Percentiles rank a stretch among this genome's conserved stretches.
Evolutionary conservation across 2,113 vertebrate species (phyloP).

Genomic region (Python bivittatus): DNA sequence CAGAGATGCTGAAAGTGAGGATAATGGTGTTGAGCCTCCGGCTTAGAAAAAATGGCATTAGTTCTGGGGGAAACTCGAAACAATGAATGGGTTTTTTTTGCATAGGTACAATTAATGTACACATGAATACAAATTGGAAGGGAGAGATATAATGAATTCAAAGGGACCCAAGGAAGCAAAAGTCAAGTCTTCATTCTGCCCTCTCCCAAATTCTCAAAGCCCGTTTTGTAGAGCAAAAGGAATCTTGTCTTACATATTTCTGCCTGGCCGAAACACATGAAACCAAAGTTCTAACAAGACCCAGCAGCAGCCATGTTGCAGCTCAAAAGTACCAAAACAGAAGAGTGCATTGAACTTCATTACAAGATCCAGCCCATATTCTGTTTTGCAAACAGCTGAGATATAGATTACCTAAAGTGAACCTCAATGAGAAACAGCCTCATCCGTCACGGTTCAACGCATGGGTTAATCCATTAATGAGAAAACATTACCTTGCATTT

Average conservation of each 20-base stretch:
- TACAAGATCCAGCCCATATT: not conserved
- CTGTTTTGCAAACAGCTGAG: not conserved
- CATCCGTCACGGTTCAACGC: not conserved
- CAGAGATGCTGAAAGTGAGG: not conserved
- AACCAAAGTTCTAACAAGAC: not conserved
- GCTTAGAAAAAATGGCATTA: not conserved
- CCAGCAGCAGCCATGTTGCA: not conserved
- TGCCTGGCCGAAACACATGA: not conserved
- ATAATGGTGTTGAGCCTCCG: not conserved
- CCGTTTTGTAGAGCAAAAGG: not conserved
- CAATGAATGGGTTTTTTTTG: not conserved
- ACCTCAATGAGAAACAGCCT: not conserved
- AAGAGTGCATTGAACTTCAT: not conserved
- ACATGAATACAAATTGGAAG: not conserved
- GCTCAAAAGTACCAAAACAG: not conserved
- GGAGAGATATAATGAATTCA: no score
- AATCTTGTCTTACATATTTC: not conserved
- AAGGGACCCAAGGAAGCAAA: not conserved
- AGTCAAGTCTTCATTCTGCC: not conserved
- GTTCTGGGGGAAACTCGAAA: not conserved
- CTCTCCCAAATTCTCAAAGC: not conserved
- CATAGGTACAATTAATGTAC: no score
- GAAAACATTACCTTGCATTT: constrained; percentile 11
- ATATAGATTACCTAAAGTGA: not conserved
- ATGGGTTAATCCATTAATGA: constrained; percentile 26